Percentiles rank a stretch among this genome's conserved stretches.
Conservation (phyloP, 2,797 vertebrate genomes). For the Chelon auratus region DNA sequence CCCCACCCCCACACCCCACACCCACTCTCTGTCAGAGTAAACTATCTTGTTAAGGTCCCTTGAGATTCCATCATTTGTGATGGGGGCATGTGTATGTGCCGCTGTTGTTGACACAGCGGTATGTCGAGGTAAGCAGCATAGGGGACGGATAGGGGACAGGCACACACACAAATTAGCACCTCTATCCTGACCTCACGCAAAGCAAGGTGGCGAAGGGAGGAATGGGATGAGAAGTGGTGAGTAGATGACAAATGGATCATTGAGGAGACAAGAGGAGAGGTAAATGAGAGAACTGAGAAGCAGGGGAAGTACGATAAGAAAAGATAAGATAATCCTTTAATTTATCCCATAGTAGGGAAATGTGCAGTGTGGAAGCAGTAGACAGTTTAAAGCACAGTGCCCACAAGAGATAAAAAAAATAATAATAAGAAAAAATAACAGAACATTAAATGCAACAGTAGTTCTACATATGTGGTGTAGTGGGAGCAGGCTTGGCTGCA, state of each 20-base stretch:
- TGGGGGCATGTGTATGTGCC: constrained; percentile 39
- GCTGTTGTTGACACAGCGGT: constrained; percentile 76
- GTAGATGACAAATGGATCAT: constrained; percentile 59
- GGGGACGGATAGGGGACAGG: constrained; percentile 73
- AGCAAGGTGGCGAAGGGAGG: constrained; percentile 39
- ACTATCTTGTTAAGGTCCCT: constrained; percentile 63
- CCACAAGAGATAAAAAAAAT: no score
- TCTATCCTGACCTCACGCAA: constrained; percentile 70
- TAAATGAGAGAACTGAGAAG: not conserved
- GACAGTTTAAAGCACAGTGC: no score
- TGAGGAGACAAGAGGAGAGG: constrained; percentile 29
- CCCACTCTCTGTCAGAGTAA: constrained; percentile 46
- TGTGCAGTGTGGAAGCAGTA: no score
- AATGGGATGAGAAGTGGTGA: constrained; percentile 27
- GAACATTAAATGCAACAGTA: no score
- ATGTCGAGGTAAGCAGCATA: constrained; percentile 64
- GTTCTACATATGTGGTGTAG: no score
- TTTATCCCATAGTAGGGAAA: no score
- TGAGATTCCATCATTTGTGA: constrained; percentile 55
- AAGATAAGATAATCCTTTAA: no score
- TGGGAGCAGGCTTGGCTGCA: no score
- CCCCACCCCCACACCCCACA: constrained; percentile 8
- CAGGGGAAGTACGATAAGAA: not conserved
- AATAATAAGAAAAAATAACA: no score
- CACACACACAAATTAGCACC: constrained; percentile 73